A percentile compares a stretch with the other conserved stretches of the same genome.
Evolutionary conservation across 1,140 invertebrate species (phyloP).

Genomic region (Heliconius himera): DNA sequence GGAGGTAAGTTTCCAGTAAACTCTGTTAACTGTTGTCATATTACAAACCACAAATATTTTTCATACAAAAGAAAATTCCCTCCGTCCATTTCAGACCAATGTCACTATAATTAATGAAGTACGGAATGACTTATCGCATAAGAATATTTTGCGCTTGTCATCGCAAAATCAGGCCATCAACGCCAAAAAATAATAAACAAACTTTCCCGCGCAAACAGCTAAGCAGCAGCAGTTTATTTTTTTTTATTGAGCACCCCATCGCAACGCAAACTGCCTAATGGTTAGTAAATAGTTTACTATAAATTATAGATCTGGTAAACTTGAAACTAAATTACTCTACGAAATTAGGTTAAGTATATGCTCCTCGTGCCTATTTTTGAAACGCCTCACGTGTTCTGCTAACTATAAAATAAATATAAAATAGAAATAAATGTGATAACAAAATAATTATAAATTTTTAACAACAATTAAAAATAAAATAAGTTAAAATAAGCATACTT

Average conservation of each 20-base stretch:
- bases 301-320: neutral
- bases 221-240: too few relatives aligned
- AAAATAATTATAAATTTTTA: neutral
- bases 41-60: too few relatives aligned
- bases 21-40: too few relatives aligned
- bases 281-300: neutral
- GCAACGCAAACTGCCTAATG: neutral
- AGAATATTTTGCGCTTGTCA: too few relatives aligned
- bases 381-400: neutral
- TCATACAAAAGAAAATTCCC: too few relatives aligned
- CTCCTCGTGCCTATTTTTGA: neutral
- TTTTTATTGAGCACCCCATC: neutral
- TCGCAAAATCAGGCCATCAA: too few relatives aligned
- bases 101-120: too few relatives aligned
- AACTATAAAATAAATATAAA: neutral
- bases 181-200: neutral
- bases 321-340: slow-evolving; percentile 4
- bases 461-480: neutral
- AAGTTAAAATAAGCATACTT: too few relatives aligned
- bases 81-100: too few relatives aligned
- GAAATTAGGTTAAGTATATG: neutral
- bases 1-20: too few relatives aligned
- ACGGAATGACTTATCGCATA: too few relatives aligned
- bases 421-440: neutral
- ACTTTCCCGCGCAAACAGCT: too few relatives aligned